phyloP scores from a whole-genome alignment of 2,888 invertebrate species.

The Tinea trinotella region DNA sequence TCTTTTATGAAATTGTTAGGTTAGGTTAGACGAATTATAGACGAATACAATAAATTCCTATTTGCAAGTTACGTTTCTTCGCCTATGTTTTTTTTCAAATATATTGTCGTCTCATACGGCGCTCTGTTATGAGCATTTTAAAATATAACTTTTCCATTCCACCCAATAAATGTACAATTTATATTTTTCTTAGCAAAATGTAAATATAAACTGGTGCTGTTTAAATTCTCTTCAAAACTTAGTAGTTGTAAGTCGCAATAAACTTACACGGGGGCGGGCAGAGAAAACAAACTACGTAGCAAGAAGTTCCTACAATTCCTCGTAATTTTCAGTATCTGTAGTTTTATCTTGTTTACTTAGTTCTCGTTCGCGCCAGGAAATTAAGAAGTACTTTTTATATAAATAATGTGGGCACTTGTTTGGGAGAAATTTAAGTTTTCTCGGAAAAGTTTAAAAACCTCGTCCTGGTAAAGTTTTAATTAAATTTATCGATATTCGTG shows the following conservation, averaged over 20 bases:
- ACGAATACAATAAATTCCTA: no score
- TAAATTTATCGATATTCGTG: slow-evolving; percentile 13
- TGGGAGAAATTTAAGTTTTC: slow-evolving; percentile 6
- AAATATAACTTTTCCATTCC: no score
- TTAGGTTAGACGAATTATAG: no score
- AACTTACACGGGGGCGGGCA: slow-evolving; percentile 9
- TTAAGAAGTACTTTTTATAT: slow-evolving; percentile 15
- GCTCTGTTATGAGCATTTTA: no score
- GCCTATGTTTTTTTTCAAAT: no score
- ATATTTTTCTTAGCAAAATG: neutral
- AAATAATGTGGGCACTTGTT: slow-evolving; percentile 14
- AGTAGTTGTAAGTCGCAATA: slow-evolving; percentile 13
- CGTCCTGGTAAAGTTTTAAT: slow-evolving; percentile 3
- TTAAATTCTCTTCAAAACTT: slow-evolving; percentile 13
- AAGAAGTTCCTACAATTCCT: slow-evolving; percentile 18
- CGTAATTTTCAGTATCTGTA: slow-evolving; percentile 30
- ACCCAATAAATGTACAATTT: neutral
- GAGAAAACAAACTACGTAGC: slow-evolving; percentile 14
- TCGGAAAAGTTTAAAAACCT: neutral
- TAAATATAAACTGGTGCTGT: slow-evolving; percentile 10
- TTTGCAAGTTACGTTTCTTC: no score
- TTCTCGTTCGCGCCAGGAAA: slow-evolving; percentile 16
- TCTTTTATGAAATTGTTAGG: no score
- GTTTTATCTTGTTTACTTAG: slow-evolving; percentile 27
- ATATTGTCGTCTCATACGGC: no score